phyloP scores from a whole-genome alignment of 2,888 invertebrate genomes.

The Caenorhabditis sulstoni region DNA sequence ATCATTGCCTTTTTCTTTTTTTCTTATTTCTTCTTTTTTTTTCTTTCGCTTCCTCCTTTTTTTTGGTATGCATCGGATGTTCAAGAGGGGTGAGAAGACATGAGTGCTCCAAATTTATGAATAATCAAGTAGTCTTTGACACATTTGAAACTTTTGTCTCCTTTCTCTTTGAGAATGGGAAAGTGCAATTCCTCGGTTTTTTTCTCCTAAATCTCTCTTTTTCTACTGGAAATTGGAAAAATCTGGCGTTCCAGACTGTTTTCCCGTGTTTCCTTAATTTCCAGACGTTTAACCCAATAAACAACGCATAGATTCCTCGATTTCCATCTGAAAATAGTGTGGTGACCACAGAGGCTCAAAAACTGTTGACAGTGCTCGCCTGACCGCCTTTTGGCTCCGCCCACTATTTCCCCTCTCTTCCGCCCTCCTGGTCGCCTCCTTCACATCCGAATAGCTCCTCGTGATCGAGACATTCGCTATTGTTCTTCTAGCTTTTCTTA shows the following conservation, averaged over 20 bases:
- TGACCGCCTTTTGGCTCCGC: not conserved
- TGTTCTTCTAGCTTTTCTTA: too few species aligned
- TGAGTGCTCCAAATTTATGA: constrained; percentile 51
- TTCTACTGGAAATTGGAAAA: too few species aligned
- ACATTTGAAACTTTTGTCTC: constrained; percentile 21
- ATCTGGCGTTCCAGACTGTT: not conserved
- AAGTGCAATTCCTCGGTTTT: not conserved
- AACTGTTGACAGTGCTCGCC: not conserved
- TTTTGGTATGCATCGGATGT: constrained; percentile 11
- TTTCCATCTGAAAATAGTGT: not conserved
- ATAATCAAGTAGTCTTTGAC: constrained; percentile 52
- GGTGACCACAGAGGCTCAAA: not conserved
- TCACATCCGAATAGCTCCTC: not conserved
- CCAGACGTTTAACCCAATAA: too few species aligned
- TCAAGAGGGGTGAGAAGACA: not conserved
- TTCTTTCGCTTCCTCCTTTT: not conserved
- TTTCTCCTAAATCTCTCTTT: too few species aligned
- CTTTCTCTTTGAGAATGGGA: constrained; percentile 2
- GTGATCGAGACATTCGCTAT: too few species aligned
- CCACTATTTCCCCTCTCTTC: not conserved
- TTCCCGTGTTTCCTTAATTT: not conserved
- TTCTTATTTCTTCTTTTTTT: not conserved
- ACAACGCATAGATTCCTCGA: too few species aligned
- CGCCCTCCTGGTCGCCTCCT: too few species aligned
- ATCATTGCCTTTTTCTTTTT: constrained; percentile 27